Conservation (phyloP, 2,888 invertebrate species). For the Drosophila lacicola region DNA sequence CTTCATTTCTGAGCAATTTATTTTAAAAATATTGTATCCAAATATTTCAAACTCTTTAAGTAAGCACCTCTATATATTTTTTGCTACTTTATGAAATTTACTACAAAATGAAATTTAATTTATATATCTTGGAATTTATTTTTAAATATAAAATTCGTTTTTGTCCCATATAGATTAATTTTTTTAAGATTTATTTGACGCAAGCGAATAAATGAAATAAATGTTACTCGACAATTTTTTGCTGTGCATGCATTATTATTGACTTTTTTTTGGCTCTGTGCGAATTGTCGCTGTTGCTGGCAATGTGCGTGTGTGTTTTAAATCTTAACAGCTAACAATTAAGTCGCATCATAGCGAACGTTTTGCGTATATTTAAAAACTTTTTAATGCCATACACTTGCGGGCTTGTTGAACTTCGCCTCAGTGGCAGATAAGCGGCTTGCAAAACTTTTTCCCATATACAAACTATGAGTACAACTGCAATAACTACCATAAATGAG, state of each 20-base stretch:
- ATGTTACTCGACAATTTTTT: background rate
- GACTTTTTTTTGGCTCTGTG: constrained; percentile 5
- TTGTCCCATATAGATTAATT: too few species aligned
- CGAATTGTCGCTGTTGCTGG: constrained; percentile 16
- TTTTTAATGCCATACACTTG: constrained; percentile 78
- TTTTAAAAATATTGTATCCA: too few species aligned
- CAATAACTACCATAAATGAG: constrained; percentile 66
- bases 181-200: too few species aligned
- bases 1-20: too few species aligned
- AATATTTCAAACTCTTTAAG: too few species aligned
- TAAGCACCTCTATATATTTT: too few species aligned
- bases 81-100: too few species aligned
- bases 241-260: background rate
- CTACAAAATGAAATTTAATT: too few species aligned
- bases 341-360: constrained; percentile 76
- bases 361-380: constrained; percentile 74
- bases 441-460: constrained; percentile 69
- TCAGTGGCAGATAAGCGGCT: constrained; percentile 72
- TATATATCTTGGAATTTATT: too few species aligned
- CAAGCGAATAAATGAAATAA: too few species aligned
- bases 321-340: constrained; percentile 78
- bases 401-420: constrained; percentile 75
- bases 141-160: too few species aligned
- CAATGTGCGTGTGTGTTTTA: constrained; percentile 38
- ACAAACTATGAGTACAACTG: constrained; percentile 66